phyloP scores from a whole-genome alignment of 2,113 vertebrate species.

The Bufo bufo region DNA sequence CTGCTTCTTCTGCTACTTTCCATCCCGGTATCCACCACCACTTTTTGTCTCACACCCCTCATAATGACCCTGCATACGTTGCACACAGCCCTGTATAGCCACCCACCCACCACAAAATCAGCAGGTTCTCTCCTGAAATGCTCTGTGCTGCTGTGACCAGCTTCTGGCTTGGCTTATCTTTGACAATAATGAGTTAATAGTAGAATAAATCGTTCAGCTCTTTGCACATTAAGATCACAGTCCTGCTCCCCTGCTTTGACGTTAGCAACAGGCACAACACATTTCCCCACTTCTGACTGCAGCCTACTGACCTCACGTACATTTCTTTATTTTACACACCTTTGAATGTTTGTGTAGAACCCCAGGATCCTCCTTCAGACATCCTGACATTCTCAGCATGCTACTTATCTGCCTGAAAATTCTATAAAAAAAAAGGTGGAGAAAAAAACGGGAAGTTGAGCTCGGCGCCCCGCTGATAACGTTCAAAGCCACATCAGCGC shows the following conservation, averaged over 20 bases:
- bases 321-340: background rate
- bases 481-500: slow-evolving; percentile 70
- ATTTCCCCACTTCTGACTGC: background rate
- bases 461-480: slow-evolving; percentile 69
- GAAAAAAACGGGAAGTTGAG: background rate
- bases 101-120: too few species aligned
- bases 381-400: slow-evolving; percentile 68
- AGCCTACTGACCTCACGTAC: background rate
- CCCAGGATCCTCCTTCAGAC: slow-evolving; percentile 54
- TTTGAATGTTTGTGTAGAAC: background rate
- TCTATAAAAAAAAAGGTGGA: slow-evolving; percentile 62
- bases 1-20: too few species aligned
- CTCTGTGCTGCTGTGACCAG: background rate
- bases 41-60: too few species aligned
- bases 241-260: background rate
- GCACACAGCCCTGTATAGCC: too few species aligned
- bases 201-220: background rate
- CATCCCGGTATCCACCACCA: too few species aligned
- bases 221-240: background rate
- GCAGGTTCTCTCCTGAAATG: too few species aligned
- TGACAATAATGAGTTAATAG: background rate
- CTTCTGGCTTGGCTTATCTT: background rate
- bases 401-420: slow-evolving; percentile 70
- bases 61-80: too few species aligned
- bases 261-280: background rate